Conservation (phyloP, 2,113 vertebrate genomes). For the Tupaia chinensis region DNA sequence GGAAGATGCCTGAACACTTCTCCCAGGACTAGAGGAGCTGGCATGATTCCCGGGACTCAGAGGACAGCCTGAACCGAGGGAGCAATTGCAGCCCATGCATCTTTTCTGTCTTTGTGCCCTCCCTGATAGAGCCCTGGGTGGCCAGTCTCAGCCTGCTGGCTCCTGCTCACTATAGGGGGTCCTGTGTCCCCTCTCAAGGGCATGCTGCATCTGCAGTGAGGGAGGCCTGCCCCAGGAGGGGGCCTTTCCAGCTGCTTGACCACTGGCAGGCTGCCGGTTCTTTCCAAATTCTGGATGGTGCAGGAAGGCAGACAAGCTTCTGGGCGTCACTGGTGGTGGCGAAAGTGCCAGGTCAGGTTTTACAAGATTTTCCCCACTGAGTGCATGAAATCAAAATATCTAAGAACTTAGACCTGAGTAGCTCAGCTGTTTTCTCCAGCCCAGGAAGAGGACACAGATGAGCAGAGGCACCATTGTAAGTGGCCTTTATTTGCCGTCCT, state of each 20-base stretch:
- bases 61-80: neutral
- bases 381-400: neutral
- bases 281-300: neutral
- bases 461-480: neutral
- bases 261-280: neutral
- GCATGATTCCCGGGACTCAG: neutral
- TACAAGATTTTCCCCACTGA: neutral
- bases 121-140: neutral
- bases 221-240: neutral
- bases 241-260: rapidly evolving
- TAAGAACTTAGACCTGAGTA: neutral
- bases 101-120: neutral
- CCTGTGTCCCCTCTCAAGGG: neutral
- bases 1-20: neutral
- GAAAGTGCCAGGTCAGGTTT: neutral
- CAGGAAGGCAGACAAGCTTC: neutral
- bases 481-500: neutral
- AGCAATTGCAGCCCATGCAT: rapidly evolving
- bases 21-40: neutral
- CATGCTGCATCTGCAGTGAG: rapidly evolving
- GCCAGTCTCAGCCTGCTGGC: neutral
- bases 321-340: neutral
- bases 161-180: no score
- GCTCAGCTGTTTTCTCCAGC: neutral
- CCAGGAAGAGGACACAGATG: neutral